Evolutionary conservation across 2,888 invertebrate genomes (phyloP).

Genomic region (Enchytraeus crypticus): DNA sequence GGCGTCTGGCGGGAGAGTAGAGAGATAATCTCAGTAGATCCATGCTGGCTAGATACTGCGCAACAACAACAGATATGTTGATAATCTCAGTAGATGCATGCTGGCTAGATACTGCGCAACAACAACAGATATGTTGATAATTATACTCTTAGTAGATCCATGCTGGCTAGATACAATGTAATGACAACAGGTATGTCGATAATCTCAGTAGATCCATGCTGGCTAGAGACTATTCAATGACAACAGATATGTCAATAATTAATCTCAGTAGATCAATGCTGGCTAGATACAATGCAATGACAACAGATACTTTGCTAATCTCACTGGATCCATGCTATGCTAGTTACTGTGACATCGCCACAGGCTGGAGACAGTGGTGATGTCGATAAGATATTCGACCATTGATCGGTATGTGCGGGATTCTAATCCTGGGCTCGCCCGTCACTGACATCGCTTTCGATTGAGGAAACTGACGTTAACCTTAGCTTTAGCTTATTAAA

Average conservation of each 20-base stretch:
- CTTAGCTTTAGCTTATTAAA: too few relatives aligned
- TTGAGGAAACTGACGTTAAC: too few relatives aligned
- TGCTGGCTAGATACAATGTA: constrained; percentile 67
- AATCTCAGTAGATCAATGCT: constrained; percentile 63
- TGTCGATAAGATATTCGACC: too few relatives aligned
- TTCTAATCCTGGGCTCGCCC: too few relatives aligned
- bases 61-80: constrained; percentile 46
- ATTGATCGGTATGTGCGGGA: too few relatives aligned
- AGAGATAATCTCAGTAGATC: constrained; percentile 64
- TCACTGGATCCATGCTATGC: constrained; percentile 65
- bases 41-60: constrained; percentile 67
- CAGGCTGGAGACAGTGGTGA: too few relatives aligned
- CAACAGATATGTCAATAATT: constrained; percentile 51
- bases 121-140: constrained; percentile 50
- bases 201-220: constrained; percentile 65
- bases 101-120: constrained; percentile 68
- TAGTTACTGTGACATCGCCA: constrained; percentile 59
- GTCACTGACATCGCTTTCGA: too few relatives aligned
- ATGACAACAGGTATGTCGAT: constrained; percentile 48
- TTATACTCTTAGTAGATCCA: constrained; percentile 60
- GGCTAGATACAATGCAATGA: constrained; percentile 63
- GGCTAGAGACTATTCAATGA: constrained; percentile 64
- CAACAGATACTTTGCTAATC: constrained; percentile 52
- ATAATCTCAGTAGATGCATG: constrained; percentile 62
- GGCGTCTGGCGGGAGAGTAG: constrained; percentile 57